phyloP scores from a whole-genome alignment of 2,888 invertebrate genomes.

The Eurytoma adleriae region DNA sequence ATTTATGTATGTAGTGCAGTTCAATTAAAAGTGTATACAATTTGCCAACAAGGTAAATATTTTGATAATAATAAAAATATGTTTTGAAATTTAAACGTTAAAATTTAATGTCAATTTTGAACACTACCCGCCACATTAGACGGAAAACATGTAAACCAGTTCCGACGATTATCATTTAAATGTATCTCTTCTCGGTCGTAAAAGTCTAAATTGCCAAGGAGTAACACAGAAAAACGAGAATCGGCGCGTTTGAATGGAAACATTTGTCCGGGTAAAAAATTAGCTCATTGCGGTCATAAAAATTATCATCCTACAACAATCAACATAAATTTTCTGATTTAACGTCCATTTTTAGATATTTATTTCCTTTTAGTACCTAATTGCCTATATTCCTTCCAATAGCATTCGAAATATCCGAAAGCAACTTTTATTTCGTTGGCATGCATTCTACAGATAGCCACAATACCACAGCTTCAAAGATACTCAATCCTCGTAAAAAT shows the following conservation, averaged over 20 bases:
- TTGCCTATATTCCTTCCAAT: neutral
- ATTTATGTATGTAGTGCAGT: no score
- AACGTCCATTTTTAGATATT: neutral
- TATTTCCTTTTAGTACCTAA: neutral
- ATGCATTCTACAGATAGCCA: no score
- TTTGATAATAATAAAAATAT: no score
- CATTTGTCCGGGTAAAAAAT: constrained; percentile 28
- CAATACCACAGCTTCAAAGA: no score
- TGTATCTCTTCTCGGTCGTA: constrained; percentile 50
- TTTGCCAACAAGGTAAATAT: no score
- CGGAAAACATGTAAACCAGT: constrained; percentile 10
- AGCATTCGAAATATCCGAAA: neutral
- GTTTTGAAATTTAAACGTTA: no score
- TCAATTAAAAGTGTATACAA: no score
- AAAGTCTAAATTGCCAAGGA: constrained; percentile 52
- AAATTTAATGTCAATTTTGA: no score
- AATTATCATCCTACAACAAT: constrained; percentile 59
- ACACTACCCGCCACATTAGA: neutral
- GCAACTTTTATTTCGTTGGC: no score
- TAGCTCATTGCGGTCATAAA: constrained; percentile 61
- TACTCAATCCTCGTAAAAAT: no score
- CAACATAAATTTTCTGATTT: constrained; percentile 18
- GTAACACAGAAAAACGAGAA: constrained; percentile 22
- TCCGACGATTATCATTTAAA: constrained; percentile 35
- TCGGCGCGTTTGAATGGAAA: constrained; percentile 24